Conservation (phyloP, 2,113 vertebrate species). For the Tragelaphus imberbis region DNA sequence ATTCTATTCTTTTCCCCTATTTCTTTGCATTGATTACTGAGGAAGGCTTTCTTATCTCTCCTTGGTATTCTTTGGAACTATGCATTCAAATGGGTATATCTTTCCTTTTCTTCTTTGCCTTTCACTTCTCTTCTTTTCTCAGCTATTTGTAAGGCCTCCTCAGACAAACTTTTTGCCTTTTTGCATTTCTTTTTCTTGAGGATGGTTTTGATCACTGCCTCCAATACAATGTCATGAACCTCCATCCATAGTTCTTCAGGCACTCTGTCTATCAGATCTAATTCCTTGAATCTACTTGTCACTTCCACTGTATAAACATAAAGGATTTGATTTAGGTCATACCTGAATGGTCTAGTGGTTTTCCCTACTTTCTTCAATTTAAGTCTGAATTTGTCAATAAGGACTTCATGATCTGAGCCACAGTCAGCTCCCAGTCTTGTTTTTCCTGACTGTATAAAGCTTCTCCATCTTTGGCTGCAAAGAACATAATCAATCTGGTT, state of each 20-base stretch:
- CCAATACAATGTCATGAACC: not conserved
- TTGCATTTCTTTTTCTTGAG: not conserved
- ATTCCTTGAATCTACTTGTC: not conserved
- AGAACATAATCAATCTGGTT: not conserved
- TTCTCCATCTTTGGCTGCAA: not conserved
- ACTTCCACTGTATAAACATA: not conserved
- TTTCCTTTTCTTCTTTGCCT: not conserved
- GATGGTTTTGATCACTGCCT: not conserved
- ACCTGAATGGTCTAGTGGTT: not conserved
- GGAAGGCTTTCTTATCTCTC: not conserved
- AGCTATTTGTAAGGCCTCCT: not conserved
- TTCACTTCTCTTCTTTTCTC: not conserved
- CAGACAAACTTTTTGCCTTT: not conserved
- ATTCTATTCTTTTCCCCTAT: not conserved
- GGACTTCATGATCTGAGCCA: not conserved
- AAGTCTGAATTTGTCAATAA: not conserved
- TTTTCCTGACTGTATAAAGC: not conserved
- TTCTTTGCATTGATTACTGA: not conserved
- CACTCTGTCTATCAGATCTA: not conserved
- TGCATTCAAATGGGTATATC: not conserved
- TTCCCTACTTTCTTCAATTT: not conserved
- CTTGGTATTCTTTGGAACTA: not conserved
- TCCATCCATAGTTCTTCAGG: not conserved
- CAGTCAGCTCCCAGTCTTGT: not conserved
- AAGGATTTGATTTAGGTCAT: not conserved